phyloP scores from a whole-genome alignment of 2,888 invertebrate species.

The Sminthurinus aureus region DNA sequence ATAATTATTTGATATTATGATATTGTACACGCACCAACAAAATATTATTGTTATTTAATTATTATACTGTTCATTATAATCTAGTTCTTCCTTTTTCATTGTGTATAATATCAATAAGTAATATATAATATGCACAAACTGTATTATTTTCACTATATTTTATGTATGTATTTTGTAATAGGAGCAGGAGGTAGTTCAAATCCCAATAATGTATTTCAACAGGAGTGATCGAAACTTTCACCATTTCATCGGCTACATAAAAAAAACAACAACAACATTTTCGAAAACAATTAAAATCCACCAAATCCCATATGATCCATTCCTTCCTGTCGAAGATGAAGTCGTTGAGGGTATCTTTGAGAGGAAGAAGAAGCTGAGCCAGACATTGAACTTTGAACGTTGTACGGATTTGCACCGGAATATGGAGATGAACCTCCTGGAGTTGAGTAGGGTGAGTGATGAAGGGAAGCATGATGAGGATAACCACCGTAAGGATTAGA shows the following conservation, averaged over 20 bases:
- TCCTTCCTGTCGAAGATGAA: slow-evolving; percentile 62
- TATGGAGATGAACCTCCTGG: slow-evolving; percentile 54
- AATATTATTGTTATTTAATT: too few species aligned
- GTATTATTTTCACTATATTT: neutral
- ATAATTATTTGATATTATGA: too few species aligned
- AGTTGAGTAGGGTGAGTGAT: slow-evolving; percentile 51
- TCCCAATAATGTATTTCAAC: too few species aligned
- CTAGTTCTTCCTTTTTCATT: too few species aligned
- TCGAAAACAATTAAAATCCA: slow-evolving; percentile 61
- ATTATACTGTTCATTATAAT: too few species aligned
- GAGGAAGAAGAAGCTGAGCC: slow-evolving; percentile 41
- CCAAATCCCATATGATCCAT: slow-evolving; percentile 65
- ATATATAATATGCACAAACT: too few species aligned
- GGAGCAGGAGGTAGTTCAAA: too few species aligned
- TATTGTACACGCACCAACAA: too few species aligned
- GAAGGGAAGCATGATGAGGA: slow-evolving; percentile 50
- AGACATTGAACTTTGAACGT: slow-evolving; percentile 48
- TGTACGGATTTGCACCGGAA: slow-evolving; percentile 53
- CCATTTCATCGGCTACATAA: too few species aligned
- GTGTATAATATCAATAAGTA: neutral
- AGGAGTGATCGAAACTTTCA: too few species aligned
- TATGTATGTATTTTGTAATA: slow-evolving; percentile 9
- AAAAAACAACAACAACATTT: too few species aligned
- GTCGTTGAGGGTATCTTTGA: slow-evolving; percentile 50
- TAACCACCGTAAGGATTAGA: slow-evolving; percentile 57